phyloP scores from a whole-genome alignment of 2,797 vertebrate genomes.

The Eremophila alpestris region DNA sequence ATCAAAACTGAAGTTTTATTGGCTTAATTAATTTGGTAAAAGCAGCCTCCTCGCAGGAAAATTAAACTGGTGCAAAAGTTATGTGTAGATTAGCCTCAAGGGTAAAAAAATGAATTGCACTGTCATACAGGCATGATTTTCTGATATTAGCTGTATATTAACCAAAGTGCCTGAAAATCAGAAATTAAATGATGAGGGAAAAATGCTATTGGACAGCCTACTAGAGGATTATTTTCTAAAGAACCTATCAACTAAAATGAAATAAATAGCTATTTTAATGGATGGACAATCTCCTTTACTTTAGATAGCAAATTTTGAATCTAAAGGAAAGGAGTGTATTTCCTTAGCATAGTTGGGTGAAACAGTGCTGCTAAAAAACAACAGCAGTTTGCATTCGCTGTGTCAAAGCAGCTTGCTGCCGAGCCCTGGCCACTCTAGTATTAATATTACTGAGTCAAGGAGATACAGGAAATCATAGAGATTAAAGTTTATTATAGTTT shows the following conservation, averaged over 20 bases:
- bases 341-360: not conserved
- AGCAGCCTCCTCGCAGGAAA: not conserved
- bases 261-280: not conserved
- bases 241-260: not conserved
- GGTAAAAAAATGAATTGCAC: not conserved
- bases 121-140: not conserved
- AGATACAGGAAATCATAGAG: not conserved
- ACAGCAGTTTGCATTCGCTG: not conserved
- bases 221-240: not conserved
- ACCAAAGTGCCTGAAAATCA: not conserved
- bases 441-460: not conserved
- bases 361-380: not conserved
- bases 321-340: not conserved
- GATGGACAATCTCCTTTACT: not conserved
- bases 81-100: not conserved
- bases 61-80: not conserved
- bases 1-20: not conserved
- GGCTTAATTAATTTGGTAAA: constrained; percentile 7
- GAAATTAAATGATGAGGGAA: not conserved
- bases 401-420: not conserved
- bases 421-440: not conserved
- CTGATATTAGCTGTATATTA: not conserved
- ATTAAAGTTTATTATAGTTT: not conserved
- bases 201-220: not conserved
- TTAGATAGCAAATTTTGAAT: not conserved